Evolutionary conservation across 92 coral and sea anemone species (phyloP), one percentile per base, ranked within the genome.

Genomic region (Epizoanthus rinbou): DNA sequence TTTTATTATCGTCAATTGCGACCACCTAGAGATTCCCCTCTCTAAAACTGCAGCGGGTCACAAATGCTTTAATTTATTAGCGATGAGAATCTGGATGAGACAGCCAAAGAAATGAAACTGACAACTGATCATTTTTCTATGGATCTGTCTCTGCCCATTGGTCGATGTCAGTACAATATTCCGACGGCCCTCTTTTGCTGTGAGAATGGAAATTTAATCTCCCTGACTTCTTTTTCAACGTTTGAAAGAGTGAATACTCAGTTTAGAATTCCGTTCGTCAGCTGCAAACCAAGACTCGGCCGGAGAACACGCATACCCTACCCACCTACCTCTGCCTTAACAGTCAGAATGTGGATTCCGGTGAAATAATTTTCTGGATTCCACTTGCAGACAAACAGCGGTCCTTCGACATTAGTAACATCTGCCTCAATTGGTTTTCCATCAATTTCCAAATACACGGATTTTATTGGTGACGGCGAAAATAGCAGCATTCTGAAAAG

Each of bases 381-480:
- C 98, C 98, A 95, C 81, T 84, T 88, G 75, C 94, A 89, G 7
- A 88, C 95, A 80, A 79, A 89, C 86, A 95, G 52, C 10, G 98
- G 94, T 19, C 98, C 98, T 47, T 93, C 23, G 13, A 90, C 95
- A 57, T 91, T 94, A 33, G 64, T 72, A 39, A 89, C 93, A 3
- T 53, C 60, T 45, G 87, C 83, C 63, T 45, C 33, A 47, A 95
- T 83, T 14, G 89, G 86, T 7, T 57, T 79, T 8, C 89, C 98
- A 80, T 95, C 95, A 28, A 95, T 89, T 50, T 84, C 68, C n/a
- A 93, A 80, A 21, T 78, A 8, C 28, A 92, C 88, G 69, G 94
- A 91, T 69, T 76, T 64, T 21, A 95, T 88, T 22, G 91, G 82
- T 57, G 85, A 80, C 10, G 95, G 94, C 5, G 98, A 93, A 83